Evolutionary conservation across 2,797 vertebrate species (phyloP).

Genomic region (Potorous gilbertii): DNA sequence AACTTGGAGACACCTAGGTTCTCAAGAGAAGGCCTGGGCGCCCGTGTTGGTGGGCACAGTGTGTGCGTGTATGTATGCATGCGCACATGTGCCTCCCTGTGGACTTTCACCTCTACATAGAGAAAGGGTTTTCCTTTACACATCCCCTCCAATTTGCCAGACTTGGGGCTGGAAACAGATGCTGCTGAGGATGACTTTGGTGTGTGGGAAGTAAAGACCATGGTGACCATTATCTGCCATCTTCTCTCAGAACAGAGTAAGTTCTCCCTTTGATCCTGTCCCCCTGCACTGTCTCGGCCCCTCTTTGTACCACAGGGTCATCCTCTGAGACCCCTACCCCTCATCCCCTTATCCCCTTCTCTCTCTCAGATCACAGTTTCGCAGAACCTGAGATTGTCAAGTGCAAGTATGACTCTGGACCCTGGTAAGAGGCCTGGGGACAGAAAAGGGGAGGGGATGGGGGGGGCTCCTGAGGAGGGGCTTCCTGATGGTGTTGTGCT

Average conservation of each 20-base stretch:
- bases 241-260: slow-evolving; percentile 89
- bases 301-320: slow-evolving; percentile 62
- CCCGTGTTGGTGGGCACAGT: neutral
- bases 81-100: neutral
- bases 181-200: slow-evolving; percentile 89
- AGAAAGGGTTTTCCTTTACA: slow-evolving; percentile 41
- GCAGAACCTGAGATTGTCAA: slow-evolving; percentile 92
- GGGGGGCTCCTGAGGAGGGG: slow-evolving; percentile 41
- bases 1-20: neutral
- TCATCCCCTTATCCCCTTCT: slow-evolving; percentile 42
- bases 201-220: slow-evolving; percentile 92
- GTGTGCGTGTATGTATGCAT: neutral
- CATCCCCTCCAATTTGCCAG: slow-evolving; percentile 79
- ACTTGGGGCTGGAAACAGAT: slow-evolving; percentile 89
- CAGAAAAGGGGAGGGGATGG: neutral
- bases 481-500: neutral
- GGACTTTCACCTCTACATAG: neutral
- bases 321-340: slow-evolving; percentile 53
- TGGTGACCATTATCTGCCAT: slow-evolving; percentile 91
- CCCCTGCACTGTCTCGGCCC: slow-evolving; percentile 41
- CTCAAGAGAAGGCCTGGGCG: neutral
- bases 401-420: slow-evolving; percentile 96
- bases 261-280: neutral
- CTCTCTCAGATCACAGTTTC: slow-evolving; percentile 88
- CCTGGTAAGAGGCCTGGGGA: slow-evolving; percentile 88